Evolutionary conservation across 2,888 invertebrate genomes (phyloP), one percentile per base, ranked within the genome.

Genomic region (Ferdinandea cuprea): DNA sequence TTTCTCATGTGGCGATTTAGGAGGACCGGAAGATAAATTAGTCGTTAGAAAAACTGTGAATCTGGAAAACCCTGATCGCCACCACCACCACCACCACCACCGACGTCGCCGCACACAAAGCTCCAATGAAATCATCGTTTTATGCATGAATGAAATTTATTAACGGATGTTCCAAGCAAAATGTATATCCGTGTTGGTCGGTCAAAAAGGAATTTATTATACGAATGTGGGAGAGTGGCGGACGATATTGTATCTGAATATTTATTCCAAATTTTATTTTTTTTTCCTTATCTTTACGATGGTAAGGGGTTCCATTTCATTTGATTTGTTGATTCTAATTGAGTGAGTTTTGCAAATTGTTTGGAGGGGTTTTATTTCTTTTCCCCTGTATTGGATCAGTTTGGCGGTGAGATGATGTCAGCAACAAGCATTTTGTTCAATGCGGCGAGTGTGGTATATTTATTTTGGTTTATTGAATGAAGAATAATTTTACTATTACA

Each of bases 51-150:
- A 71, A 81, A 76, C 81, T 81, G 81, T 81, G 81, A 81, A 54
- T 32, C 65, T 81, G 81, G 76, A 80, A 79, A 81, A 76, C 81
- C 81, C 65, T 30, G 59, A 52, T 66, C 65, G n/a, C 77, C 48
- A 73, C 73, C 79, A 73, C n/a, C n/a, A n/a, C n/a, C n/a, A n/a
- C n/a, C n/a, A n/a, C n/a, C n/a, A n/a, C n/a, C 68, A 59, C 48
- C 59, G 46, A 52, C 52, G 54, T 68, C n/a, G 42, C 9, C 21
- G 61, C 80, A 81, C 81, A 77, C 65, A 74, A 48, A 63, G 35
- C 69, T 69, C 65, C 76, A 77, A 81, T 81, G 77, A 81, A 77
- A 81, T 81, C 81, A 77, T 81, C 76, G 76, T 81, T 81, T 71
- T 66, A 65, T 77, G 77, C 77, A 77, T 81, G 81, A 81, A 59